A percentile compares a stretch with the other conserved stretches of the same genome.
phyloP scores from a whole-genome alignment of 2,888 invertebrate species.

The Gymnoscelis rufifasciata region DNA sequence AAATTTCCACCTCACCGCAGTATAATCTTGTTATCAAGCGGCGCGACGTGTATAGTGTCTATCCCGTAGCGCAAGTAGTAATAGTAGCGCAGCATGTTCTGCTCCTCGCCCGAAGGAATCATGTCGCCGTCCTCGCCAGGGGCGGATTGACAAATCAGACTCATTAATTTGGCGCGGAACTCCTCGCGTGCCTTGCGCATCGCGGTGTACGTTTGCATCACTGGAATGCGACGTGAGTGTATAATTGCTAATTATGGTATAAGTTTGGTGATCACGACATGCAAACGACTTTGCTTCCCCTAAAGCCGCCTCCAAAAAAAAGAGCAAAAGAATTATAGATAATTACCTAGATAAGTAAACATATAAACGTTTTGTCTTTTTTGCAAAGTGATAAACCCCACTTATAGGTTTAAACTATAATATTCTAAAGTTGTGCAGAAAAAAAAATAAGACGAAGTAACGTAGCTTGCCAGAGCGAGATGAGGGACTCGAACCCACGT shows the following conservation, averaged over 20 bases:
- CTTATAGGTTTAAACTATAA: too few species aligned
- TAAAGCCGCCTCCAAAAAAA: too few species aligned
- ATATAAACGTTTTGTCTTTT: too few species aligned
- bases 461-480: too few species aligned
- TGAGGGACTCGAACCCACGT: too few species aligned
- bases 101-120: constrained; percentile 82
- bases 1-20: constrained; percentile 61
- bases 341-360: neutral
- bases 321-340: too few species aligned
- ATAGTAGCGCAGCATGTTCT: constrained; percentile 88
- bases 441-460: too few species aligned
- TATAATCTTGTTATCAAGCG: constrained; percentile 86
- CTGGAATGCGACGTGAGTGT: constrained; percentile 42
- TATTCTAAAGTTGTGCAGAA: too few species aligned
- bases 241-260: too few species aligned
- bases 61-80: constrained; percentile 95
- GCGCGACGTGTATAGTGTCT: constrained; percentile 92
- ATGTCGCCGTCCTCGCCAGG: constrained; percentile 58
- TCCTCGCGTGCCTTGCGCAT: constrained; percentile 88
- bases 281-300: too few species aligned
- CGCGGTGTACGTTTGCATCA: constrained; percentile 82
- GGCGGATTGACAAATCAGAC: constrained; percentile 82
- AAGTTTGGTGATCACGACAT: too few species aligned
- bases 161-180: constrained; percentile 88
- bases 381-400: too few species aligned